Evolutionary conservation across 1,140 invertebrate genomes (phyloP).

Genomic region (Drosophila pectinifera): DNA sequence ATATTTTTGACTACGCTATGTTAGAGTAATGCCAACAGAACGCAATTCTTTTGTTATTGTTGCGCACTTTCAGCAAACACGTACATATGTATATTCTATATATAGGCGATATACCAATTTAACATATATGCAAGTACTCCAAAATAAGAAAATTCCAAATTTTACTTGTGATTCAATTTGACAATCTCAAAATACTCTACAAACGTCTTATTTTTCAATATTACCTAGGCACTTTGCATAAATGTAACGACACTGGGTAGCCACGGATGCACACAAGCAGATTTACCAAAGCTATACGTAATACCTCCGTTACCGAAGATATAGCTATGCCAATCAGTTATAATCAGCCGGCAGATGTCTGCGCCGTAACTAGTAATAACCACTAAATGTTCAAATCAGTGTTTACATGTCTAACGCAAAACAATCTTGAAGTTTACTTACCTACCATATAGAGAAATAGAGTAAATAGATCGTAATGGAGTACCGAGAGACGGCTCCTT

Average conservation of each 20-base stretch:
- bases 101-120: constrained; percentile 36
- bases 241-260: constrained; percentile 49
- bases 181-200: constrained; percentile 74
- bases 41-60: constrained; percentile 29
- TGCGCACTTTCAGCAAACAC: constrained; percentile 51
- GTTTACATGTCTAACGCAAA: constrained; percentile 67
- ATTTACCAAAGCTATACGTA: constrained; percentile 49
- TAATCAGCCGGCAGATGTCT: constrained; percentile 19
- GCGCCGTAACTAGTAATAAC: constrained; percentile 33
- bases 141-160: constrained; percentile 63
- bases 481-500: constrained; percentile 27
- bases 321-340: constrained; percentile 36
- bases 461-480: constrained; percentile 55
- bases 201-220: constrained; percentile 30
- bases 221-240: constrained; percentile 69
- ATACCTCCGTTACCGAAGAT: constrained; percentile 49
- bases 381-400: constrained; percentile 75
- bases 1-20: constrained; percentile 68
- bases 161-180: constrained; percentile 84
- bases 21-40: constrained; percentile 37
- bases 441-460: constrained; percentile 41
- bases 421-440: constrained; percentile 68
- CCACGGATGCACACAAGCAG: constrained; percentile 32
- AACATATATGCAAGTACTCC: constrained; percentile 30
- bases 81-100: constrained; percentile 30